Evolutionary conservation across 2,888 invertebrate species (phyloP), one percentile per base, ranked within the genome.

Genomic region (Falcaria lacertinaria): DNA sequence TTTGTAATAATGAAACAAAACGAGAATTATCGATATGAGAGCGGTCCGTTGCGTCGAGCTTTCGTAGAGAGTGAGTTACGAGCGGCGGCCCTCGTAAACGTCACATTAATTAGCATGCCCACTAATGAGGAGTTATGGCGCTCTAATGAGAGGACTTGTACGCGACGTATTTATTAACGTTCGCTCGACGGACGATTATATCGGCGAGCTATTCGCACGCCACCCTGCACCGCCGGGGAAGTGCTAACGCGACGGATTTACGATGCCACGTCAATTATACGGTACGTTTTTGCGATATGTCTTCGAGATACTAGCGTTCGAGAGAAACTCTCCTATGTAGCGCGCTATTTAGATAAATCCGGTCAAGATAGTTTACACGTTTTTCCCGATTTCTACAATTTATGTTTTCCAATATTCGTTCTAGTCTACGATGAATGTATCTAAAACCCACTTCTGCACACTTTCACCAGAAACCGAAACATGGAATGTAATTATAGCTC

Each of bases 91-190:
- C 73, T 82, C 83, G 83, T 84, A 83, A 86, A 82, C 79, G 87
- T 87, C 87, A 81, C 84, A 76, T 87, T 88, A 89, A 89, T 88
- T 88, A 87, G 85, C 85, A 80, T 80, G 76, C 68, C 79, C 81
- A 66, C 86, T 89, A 89, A 89, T 89, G 88, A 88, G 86, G 83
- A 89, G 82, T 88, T 88, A 88, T 87, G 83, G 84, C 73, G 72
- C 77, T 80, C 83, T 87, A 88, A 88, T 87, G 86, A 88, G 83
- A 76, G 76, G 80, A 80, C 78, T 79, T 71, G 73, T 74, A 73
- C 68, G 63, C 68, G 76, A 75, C 72, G 77, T 81, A 82, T 82
- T 76, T 77, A 77, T 72, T 71, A 67, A 65, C 57, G 52, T 51
- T 54, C 46, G 47, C 42, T 47, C 39, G 39, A 42, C 40, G 42